phyloP scores from a whole-genome alignment of 2,888 invertebrate genomes.

The Leucozona laternaria region DNA sequence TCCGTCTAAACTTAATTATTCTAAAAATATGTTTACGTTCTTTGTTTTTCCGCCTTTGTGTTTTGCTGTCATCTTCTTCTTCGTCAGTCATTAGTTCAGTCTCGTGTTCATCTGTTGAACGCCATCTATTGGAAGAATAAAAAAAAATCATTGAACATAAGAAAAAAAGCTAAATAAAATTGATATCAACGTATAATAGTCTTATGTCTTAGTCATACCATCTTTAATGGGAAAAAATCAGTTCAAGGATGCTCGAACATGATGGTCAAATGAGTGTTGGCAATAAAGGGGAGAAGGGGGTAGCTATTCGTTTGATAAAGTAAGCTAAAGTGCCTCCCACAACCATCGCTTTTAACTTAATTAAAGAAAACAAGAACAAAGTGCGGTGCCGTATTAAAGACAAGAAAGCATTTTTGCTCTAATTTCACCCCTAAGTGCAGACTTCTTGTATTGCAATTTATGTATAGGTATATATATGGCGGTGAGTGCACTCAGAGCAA shows the following conservation, averaged over 20 bases:
- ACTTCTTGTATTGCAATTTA: conserved; percentile 47
- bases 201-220: background rate
- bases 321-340: conserved; percentile 12
- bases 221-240: conserved; percentile 48
- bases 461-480: background rate
- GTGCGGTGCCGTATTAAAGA: conserved; percentile 1
- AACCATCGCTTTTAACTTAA: conserved; percentile 65
- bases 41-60: conserved; percentile 64
- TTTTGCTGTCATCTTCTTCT: conserved; percentile 77
- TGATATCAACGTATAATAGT: conserved; percentile 1
- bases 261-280: conserved; percentile 28
- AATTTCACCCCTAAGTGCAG: conserved; percentile 51
- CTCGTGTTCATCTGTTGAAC: conserved; percentile 81
- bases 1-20: conserved; percentile 80
- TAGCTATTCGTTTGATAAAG: conserved; percentile 1
- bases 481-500: background rate
- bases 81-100: conserved; percentile 80
- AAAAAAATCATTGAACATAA: conserved; percentile 31
- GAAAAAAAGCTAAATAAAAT: conserved; percentile 33
- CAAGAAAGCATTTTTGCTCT: conserved; percentile 53
- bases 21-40: conserved; percentile 78
- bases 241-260: conserved; percentile 71
- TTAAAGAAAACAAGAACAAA: conserved; percentile 53
- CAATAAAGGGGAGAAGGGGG: background rate
- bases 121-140: conserved; percentile 59